Conservation (phyloP, 2,113 vertebrate species). For the Halichoeres trimaculatus region DNA sequence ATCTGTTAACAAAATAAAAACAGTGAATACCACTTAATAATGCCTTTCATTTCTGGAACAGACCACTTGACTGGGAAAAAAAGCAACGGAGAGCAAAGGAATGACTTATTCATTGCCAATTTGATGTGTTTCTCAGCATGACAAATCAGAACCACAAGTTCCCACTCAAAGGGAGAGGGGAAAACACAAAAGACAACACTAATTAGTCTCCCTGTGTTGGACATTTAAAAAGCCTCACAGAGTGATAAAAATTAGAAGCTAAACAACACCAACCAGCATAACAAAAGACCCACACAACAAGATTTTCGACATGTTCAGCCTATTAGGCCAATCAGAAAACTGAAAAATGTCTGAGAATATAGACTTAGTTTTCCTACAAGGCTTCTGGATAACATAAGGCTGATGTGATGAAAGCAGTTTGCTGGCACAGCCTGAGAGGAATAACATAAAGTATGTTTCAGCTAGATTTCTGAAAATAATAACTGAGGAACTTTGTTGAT, state of each 20-base stretch:
- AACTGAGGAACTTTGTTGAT: background rate
- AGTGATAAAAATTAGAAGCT: constrained; percentile 40
- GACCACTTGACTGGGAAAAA: constrained; percentile 15
- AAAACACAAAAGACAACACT: constrained; percentile 32
- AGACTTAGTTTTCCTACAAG: constrained; percentile 3
- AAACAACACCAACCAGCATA: constrained; percentile 20
- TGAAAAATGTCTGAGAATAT: constrained; percentile 3
- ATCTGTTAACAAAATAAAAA: constrained; percentile 11
- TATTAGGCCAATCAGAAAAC: constrained; percentile 10
- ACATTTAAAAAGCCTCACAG: constrained; percentile 56
- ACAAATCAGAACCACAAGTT: constrained; percentile 54
- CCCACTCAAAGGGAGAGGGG: constrained; percentile 39
- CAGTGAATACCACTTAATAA: constrained; percentile 15
- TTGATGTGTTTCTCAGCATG: constrained; percentile 35
- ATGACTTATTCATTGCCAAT: constrained; percentile 54
- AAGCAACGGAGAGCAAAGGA: constrained; percentile 16
- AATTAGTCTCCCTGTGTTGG: constrained; percentile 60
- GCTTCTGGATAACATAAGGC: background rate
- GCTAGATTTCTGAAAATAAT: background rate
- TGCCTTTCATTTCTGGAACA: constrained; percentile 24
- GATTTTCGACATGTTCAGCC: constrained; percentile 17
- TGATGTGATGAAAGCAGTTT: background rate
- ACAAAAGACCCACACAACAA: constrained; percentile 25
- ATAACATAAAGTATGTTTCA: background rate
- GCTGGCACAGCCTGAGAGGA: background rate